These are phyloP conservation scores for Chloropsis cyanopogon DNA, from an alignment of 2,113 vertebrate genomes.

Conservation along the genomic window DNA sequence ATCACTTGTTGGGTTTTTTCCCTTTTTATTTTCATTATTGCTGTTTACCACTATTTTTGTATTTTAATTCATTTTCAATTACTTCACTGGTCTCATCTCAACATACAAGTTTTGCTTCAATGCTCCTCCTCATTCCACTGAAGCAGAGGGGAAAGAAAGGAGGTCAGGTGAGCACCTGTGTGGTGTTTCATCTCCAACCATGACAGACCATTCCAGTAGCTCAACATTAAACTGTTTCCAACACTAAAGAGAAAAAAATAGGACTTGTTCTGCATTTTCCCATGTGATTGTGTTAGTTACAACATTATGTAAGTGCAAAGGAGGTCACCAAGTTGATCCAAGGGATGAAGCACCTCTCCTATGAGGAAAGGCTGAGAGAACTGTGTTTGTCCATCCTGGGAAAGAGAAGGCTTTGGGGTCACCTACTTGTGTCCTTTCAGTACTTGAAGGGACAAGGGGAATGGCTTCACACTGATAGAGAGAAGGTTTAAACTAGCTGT, in stretches of 20 bases:
- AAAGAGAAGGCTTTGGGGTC: neutral
- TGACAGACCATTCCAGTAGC: neutral
- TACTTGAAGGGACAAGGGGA: neutral
- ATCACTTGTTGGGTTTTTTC: neutral
- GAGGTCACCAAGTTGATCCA: neutral
- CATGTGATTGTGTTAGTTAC: neutral
- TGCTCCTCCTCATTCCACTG: neutral
- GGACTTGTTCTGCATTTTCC: neutral
- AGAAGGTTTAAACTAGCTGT: neutral
- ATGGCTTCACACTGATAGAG: neutral
- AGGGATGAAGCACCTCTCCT: neutral
- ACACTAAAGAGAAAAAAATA: neutral
- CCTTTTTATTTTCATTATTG: neutral
- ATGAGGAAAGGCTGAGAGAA: neutral
- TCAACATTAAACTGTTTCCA: neutral
- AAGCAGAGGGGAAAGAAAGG: rapidly evolving
- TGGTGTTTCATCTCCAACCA: neutral
- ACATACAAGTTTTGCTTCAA: neutral
- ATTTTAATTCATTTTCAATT: neutral
- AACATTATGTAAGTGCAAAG: neutral
- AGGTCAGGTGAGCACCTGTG: rapidly evolving
- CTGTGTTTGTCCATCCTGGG: neutral
- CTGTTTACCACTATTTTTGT: neutral
- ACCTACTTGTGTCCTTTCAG: neutral
- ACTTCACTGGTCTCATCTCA: neutral